Evolutionary conservation across 2,113 vertebrate species (phyloP).

Genomic region (Elachura formosa): DNA sequence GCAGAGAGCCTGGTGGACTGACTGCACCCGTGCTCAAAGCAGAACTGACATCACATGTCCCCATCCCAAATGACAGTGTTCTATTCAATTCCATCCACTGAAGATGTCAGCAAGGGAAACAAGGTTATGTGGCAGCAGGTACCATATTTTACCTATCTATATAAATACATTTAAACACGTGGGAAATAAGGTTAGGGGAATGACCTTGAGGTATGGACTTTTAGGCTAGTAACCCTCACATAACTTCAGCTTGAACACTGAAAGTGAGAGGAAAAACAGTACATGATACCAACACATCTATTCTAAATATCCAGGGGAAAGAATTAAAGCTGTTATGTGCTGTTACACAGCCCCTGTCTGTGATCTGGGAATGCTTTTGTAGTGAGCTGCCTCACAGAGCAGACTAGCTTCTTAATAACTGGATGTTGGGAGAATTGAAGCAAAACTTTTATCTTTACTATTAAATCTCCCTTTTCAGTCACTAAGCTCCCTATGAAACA

Average conservation of each 20-base stretch:
- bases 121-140: conserved; percentile 37
- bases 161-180: conserved; percentile 44
- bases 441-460: conserved; percentile 60
- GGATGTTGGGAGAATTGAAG: conserved; percentile 39
- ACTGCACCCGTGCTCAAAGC: neutral
- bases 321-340: neutral
- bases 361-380: neutral
- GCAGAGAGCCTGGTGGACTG: neutral
- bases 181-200: conserved; percentile 33
- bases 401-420: conserved; percentile 29
- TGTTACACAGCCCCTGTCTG: neutral
- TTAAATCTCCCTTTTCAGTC: conserved; percentile 57
- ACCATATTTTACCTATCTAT: conserved; percentile 41
- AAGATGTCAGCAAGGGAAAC: conserved; percentile 31
- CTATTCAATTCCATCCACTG: conserved; percentile 16
- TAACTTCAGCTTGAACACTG: neutral
- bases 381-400: neutral
- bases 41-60: neutral
- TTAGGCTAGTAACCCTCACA: neutral
- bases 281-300: neutral
- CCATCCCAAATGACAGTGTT: neutral
- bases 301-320: neutral
- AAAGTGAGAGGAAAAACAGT: neutral
- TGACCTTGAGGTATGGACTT: conserved; percentile 27
- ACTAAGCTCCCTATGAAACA: conserved; percentile 51